These are phyloP conservation scores for Drosophila lacteicornis DNA, from an alignment of 1,140 invertebrate species.

Conservation along the genomic window DNA sequence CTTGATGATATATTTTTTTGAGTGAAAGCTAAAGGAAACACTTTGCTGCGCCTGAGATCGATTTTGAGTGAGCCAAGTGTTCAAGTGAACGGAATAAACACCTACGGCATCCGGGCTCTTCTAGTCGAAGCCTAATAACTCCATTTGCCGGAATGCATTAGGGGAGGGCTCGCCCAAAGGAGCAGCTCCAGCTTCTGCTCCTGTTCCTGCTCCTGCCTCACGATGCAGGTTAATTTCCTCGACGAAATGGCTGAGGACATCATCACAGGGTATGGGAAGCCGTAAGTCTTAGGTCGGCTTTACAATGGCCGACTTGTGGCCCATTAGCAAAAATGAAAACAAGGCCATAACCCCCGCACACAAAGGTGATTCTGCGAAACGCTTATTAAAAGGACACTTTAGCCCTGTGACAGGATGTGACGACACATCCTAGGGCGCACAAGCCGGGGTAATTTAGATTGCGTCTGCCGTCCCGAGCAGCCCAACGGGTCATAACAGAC, in stretches of 20 bases:
- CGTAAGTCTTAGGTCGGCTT: conserved; percentile 66
- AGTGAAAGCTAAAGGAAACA: not conserved
- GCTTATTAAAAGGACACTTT: conserved; percentile 81
- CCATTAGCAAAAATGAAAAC: conserved; percentile 78
- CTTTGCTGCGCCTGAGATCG: not conserved
- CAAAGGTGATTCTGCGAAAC: conserved; percentile 58
- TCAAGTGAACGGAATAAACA: not conserved
- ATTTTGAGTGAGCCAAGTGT: conserved; percentile 15
- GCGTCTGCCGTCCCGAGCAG: conserved; percentile 32
- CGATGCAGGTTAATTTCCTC: conserved; percentile 55
- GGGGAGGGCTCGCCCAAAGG: not conserved
- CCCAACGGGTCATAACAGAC: conserved; percentile 34
- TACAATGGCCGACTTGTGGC: conserved; percentile 78
- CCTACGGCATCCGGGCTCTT: not conserved
- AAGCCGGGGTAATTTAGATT: conserved; percentile 75
- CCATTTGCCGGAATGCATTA: conserved; percentile 40
- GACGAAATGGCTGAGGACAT: conserved; percentile 57
- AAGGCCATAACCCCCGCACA: conserved; percentile 41
- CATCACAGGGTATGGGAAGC: conserved; percentile 50
- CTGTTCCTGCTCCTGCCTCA: not conserved
- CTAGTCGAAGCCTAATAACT: conserved; percentile 22
- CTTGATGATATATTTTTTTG: not conserved
- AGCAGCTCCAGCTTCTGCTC: not conserved
- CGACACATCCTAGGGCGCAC: conserved; percentile 67
- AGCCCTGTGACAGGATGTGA: conserved; percentile 59